phyloP scores from a whole-genome alignment of 2,113 vertebrate species.

The Tragelaphus strepsiceros region DNA sequence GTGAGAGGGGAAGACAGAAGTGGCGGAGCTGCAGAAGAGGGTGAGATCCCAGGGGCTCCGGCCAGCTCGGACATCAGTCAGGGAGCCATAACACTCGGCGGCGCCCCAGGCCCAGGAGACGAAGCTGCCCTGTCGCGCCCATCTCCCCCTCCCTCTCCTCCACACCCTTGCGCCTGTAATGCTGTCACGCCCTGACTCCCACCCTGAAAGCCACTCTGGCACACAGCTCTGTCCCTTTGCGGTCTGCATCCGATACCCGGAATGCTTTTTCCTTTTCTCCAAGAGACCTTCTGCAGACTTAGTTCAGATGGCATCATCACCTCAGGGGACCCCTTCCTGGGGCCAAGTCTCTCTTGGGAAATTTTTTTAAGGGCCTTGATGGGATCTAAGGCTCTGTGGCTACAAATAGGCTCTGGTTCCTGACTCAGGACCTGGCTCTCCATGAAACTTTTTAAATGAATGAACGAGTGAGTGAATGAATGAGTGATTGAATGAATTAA shows the following conservation, averaged over 20 bases:
- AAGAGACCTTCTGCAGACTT: background rate
- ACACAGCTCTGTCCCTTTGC: background rate
- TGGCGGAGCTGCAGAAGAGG: background rate
- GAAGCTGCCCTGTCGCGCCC: too few relatives aligned
- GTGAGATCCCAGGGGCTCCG: fast-evolving
- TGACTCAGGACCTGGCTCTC: background rate
- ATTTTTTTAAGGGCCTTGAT: background rate
- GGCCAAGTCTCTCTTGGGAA: background rate
- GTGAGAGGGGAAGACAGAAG: background rate
- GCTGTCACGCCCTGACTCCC: background rate
- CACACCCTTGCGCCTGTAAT: background rate
- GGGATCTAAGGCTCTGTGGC: background rate
- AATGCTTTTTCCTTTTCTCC: background rate
- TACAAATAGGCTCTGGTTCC: background rate
- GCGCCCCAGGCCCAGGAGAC: background rate
- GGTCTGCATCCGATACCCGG: fast-evolving
- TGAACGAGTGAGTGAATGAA: background rate
- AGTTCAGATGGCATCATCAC: background rate
- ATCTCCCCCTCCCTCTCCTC: background rate
- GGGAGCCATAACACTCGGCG: background rate
- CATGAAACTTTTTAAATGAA: background rate
- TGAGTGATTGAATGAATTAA: background rate
- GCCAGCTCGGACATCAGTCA: background rate
- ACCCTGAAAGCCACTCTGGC: too few relatives aligned
- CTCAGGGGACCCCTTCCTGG: background rate